These are phyloP conservation scores for Okamejei kenojei DNA, from an alignment of 2,797 vertebrate species.

Conservation along the genomic window DNA sequence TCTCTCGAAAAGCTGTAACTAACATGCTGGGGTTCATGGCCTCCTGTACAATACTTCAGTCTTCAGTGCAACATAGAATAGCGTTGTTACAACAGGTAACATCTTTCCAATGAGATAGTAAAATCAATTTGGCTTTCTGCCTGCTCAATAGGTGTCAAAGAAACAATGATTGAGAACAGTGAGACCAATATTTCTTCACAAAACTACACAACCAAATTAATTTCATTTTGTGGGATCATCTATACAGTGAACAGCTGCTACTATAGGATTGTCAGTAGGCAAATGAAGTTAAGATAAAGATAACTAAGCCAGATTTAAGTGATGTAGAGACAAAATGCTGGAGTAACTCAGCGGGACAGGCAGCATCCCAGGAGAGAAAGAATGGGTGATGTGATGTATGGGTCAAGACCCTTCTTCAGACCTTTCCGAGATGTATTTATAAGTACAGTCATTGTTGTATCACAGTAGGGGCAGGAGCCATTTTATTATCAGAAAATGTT, in stretches of 20 bases:
- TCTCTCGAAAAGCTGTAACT: background rate
- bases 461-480: background rate
- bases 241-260: background rate
- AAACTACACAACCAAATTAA: background rate
- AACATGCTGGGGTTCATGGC: background rate
- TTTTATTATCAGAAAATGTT: background rate
- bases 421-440: background rate
- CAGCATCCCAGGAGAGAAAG: no score
- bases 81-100: background rate
- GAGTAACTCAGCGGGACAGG: no score
- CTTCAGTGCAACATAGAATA: background rate
- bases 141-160: conserved; percentile 8
- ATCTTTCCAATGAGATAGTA: background rate
- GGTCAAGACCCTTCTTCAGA: no score
- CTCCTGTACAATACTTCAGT: background rate
- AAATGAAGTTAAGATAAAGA: background rate
- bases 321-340: no score
- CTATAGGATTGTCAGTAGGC: background rate
- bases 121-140: background rate
- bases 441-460: background rate
- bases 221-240: background rate
- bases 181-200: background rate
- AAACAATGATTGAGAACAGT: background rate
- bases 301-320: background rate
- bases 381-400: no score